Conservation (phyloP, 1,140 invertebrate genomes). For the Diorhabda elongata region DNA sequence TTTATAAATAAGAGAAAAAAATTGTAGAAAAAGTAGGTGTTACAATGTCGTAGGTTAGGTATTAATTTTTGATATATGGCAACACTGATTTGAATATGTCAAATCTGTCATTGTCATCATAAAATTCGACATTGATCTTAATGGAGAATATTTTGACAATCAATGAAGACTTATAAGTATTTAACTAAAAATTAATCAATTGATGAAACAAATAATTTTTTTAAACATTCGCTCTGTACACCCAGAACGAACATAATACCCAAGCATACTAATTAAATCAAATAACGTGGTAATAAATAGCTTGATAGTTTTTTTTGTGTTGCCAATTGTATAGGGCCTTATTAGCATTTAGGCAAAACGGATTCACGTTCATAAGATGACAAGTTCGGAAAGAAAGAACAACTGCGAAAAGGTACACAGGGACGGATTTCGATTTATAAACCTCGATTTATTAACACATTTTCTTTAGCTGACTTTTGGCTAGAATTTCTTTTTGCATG, state of each 20-base stretch:
- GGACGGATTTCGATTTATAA: not conserved
- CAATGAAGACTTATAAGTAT: not conserved
- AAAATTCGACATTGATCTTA: too few species aligned
- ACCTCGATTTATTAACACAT: too few species aligned
- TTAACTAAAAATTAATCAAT: not conserved
- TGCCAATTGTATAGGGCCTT: constrained; percentile 24
- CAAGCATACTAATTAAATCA: constrained; percentile 19
- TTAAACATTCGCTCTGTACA: not conserved
- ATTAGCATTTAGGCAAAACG: constrained; percentile 41
- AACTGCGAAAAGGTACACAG: not conserved
- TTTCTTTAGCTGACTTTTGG: too few species aligned
- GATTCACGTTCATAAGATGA: constrained; percentile 7
- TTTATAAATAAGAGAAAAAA: too few species aligned
- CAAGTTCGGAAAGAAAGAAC: constrained; percentile 3
- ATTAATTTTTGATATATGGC: too few species aligned
- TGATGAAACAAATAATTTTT: not conserved
- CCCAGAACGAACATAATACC: not conserved
- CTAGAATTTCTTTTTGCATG: too few species aligned
- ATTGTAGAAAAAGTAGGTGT: too few species aligned
- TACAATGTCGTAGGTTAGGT: too few species aligned
- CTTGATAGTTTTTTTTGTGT: constrained; percentile 15
- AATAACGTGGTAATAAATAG: constrained; percentile 22
- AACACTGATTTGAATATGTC: too few species aligned
- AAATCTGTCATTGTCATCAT: too few species aligned
- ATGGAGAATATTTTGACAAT: not conserved